Evolutionary conservation across 2,797 vertebrate genomes (phyloP).

Genomic region (Peromyscus aztecus): DNA sequence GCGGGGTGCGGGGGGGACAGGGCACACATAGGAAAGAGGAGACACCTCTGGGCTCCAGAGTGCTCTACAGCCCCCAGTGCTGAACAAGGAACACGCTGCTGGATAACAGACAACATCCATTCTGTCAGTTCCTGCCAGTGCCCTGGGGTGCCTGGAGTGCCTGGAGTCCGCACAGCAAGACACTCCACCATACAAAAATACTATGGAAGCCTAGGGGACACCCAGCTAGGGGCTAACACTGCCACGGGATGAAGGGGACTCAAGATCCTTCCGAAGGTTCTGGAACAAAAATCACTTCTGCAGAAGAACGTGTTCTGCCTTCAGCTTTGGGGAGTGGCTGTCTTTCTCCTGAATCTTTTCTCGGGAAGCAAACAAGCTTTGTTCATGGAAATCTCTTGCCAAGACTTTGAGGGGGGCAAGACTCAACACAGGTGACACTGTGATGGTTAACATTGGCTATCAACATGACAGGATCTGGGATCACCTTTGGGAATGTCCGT

Average conservation of each 20-base stretch:
- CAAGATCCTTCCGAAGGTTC: background rate
- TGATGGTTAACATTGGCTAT: background rate
- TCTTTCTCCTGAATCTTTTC: background rate
- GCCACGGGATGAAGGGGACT: rapidly evolving
- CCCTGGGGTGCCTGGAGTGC: too few species aligned
- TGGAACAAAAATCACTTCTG: background rate
- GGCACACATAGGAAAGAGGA: background rate
- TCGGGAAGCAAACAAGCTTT: background rate
- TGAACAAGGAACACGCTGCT: too few species aligned
- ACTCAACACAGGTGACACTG: background rate
- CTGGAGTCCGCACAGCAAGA: background rate
- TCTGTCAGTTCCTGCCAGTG: rapidly evolving
- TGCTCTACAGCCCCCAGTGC: background rate
- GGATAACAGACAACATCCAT: background rate
- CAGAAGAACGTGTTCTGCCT: background rate
- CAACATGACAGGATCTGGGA: background rate
- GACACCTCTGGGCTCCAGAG: background rate
- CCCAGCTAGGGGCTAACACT: background rate
- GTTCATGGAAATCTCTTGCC: background rate
- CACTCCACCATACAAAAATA: rapidly evolving
- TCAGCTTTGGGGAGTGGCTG: background rate
- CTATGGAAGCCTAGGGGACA: background rate
- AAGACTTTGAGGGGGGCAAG: background rate
- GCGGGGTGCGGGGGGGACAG: background rate
- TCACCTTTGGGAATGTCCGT: background rate